Conservation (phyloP, 1,140 invertebrate species). For the Drosophila jambulina region DNA sequence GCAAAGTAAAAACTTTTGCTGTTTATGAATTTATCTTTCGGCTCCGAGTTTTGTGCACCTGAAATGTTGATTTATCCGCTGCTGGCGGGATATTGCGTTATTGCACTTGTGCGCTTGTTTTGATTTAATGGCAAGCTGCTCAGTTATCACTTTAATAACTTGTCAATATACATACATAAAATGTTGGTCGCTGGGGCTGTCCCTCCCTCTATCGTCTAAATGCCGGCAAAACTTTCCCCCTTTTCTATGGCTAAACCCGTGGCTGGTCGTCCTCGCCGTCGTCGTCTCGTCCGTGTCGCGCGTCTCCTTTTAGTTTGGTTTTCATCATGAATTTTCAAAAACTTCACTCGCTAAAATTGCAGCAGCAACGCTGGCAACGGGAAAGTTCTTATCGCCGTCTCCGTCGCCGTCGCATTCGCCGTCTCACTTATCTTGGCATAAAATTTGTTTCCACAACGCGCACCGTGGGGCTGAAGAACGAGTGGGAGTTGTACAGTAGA, state of each 20-base stretch:
- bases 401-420: conserved; percentile 38
- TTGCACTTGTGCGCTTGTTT: conserved; percentile 37
- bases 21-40: conserved; percentile 30
- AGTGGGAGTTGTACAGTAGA: conserved; percentile 16
- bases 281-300: conserved; percentile 36
- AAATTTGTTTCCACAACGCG: conserved; percentile 75
- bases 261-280: conserved; percentile 17
- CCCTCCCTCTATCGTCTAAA: conserved; percentile 12
- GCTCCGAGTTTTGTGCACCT: conserved; percentile 21
- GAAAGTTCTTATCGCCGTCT: conserved; percentile 59
- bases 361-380: conserved; percentile 43
- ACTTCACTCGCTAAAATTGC: conserved; percentile 71
- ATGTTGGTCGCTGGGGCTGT: conserved; percentile 33
- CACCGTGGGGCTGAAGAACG: not conserved
- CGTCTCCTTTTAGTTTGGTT: conserved; percentile 79
- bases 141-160: conserved; percentile 74
- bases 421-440: conserved; percentile 78
- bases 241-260: conserved; percentile 33
- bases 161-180: conserved; percentile 71
- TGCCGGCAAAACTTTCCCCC: conserved; percentile 36
- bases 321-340: conserved; percentile 80
- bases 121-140: conserved; percentile 64
- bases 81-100: conserved; percentile 17
- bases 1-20: conserved; percentile 25
- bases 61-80: conserved; percentile 18